Evolutionary conservation across 1,140 invertebrate species (phyloP).

Genomic region (Trichonephila clavata): DNA sequence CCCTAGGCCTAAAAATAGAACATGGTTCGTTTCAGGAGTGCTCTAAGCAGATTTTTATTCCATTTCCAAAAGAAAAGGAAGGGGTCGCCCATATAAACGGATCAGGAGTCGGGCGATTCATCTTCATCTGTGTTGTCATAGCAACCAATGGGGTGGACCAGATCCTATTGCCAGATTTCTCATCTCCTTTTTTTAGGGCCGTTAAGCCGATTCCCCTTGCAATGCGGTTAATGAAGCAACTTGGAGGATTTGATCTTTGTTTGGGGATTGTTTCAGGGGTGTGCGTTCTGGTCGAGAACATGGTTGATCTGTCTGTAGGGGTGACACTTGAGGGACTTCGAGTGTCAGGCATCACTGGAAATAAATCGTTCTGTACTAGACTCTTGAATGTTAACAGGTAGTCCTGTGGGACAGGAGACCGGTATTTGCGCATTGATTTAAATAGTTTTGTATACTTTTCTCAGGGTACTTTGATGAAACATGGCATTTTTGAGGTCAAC

Average conservation of each 20-base stretch:
- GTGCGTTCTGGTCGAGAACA: not conserved
- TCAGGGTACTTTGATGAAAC: no score
- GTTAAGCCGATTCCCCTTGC: slow-evolving; percentile 1
- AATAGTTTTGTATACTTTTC: no score
- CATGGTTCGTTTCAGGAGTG: not conserved
- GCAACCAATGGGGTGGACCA: not conserved
- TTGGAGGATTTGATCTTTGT: not conserved
- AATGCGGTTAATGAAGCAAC: not conserved
- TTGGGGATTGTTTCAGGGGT: not conserved
- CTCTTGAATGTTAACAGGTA: no score
- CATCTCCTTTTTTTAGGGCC: not conserved
- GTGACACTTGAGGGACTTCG: no score
- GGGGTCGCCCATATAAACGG: not conserved
- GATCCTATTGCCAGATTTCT: not conserved
- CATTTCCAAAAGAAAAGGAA: not conserved
- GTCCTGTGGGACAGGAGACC: no score
- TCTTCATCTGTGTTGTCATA: slow-evolving; percentile 25
- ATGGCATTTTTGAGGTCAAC: no score
- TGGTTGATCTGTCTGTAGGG: no score
- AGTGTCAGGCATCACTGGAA: not conserved
- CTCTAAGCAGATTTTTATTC: not conserved
- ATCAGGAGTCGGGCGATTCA: not conserved
- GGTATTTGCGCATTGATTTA: no score
- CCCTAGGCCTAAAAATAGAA: not conserved
- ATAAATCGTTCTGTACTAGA: not conserved